These are phyloP conservation scores for Chesias legatella DNA, from an alignment of 2,888 invertebrate species.

Conservation along the genomic window DNA sequence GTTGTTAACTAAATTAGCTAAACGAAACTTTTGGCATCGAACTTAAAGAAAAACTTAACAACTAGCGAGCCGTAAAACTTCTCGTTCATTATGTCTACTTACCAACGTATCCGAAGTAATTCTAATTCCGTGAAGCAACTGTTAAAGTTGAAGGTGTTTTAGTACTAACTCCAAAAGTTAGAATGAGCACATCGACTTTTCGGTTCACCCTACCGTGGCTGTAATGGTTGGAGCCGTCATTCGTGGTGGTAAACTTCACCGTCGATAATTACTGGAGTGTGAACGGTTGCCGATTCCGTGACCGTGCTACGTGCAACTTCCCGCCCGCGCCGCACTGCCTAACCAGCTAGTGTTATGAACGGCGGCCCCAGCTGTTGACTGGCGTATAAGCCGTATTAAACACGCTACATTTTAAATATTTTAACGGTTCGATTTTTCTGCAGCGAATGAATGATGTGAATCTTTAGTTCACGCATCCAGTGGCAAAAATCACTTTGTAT, in stretches of 20 bases:
- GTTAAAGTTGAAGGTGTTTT: conserved; percentile 39
- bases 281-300: conserved; percentile 54
- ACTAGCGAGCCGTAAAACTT: conserved; percentile 24
- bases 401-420: no score
- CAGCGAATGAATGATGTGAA: no score
- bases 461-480: no score
- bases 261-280: conserved; percentile 67
- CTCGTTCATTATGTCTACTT: conserved; percentile 22
- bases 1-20: conserved; percentile 3
- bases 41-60: conserved; percentile 19
- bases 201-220: conserved; percentile 42
- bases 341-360: no score
- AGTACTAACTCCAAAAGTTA: conserved; percentile 43
- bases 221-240: conserved; percentile 52
- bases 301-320: conserved; percentile 18
- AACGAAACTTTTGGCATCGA: conserved; percentile 1
- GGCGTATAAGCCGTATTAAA: no score
- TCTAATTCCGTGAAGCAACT: conserved; percentile 35
- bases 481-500: no score
- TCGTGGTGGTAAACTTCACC: conserved; percentile 60
- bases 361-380: no score
- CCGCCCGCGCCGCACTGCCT: not conserved
- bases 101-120: conserved; percentile 26
- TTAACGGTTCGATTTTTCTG: no score
- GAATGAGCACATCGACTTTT: conserved; percentile 43